Base-by-base conservation (phyloP, 2,113 vertebrate species). In the Salvelinus sp. region DNA sequence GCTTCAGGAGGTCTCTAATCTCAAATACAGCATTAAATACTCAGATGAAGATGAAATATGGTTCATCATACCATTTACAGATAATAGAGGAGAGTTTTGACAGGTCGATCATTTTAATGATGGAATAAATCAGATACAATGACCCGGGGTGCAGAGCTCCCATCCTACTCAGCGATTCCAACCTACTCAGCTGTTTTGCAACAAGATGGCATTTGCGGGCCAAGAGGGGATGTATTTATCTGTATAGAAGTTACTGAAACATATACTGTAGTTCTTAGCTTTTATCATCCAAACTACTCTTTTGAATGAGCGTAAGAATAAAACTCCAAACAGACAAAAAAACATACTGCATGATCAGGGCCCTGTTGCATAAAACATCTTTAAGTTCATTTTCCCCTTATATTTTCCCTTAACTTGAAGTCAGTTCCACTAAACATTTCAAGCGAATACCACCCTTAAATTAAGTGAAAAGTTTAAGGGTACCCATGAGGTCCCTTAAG, bases 41-140 rank as follows among this genome's bases (percentile, higher is more conserved):
- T 91, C 88, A 87, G 90, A 93, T 89, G 78, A 85, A 81, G 87
- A 82, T 92, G 86, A 93, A 90, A 22, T 48, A 90, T 89, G 82
- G 88, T 92, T 91, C 88, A 74, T 93, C 91, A 90, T 93, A 89
- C 86, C 85, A 68, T 90, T 90, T 92, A 86, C 85, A 90, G 87
- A 90, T 94, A 94, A 93, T 91, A 90, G 92, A 89, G 72, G 30
- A 93, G 92, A 93, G 83, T 90, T 92, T 86, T 88, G 92, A 95
- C 95, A 91, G 91, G 91, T 89, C 91, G 79, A 92, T 95, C 91
- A 89, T 92, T 96, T 91, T 95, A 92, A 95, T 94, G 93, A 92
- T 87, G 85, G 93, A 94, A 94, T 95, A 93, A 94, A 95, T 96
- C 93, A 94, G 91, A 14, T 72, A 80, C 82, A 77, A 84, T 23